Evolutionary conservation across 1,140 invertebrate genomes (phyloP), one percentile per base, ranked within the genome.

Genomic region (Anastatus disparis): DNA sequence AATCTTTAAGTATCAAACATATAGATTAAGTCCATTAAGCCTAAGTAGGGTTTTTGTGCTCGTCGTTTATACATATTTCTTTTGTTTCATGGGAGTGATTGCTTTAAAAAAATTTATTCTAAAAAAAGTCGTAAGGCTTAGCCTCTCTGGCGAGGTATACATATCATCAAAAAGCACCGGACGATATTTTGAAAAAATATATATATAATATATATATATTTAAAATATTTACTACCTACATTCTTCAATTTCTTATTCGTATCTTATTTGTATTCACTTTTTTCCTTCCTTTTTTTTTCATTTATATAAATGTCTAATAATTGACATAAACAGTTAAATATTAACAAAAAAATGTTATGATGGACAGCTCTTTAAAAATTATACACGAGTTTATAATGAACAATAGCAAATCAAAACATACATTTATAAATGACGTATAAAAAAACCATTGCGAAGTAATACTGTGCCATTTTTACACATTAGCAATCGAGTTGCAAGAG

Each of bases 361-460:
- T 9, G 9, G 10, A 66, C n/a, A n/a, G n/a, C n/a, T n/a, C n/a
- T n/a, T n/a, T n/a, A n/a, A n/a, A n/a, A n/a, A n/a, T n/a, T n/a
- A n/a, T n/a, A n/a, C n/a, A n/a, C n/a, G n/a, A n/a, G n/a, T n/a
- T n/a, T n/a, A n/a, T n/a, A n/a, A n/a, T n/a, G n/a, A n/a, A n/a
- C n/a, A n/a, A n/a, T n/a, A n/a, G n/a, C n/a, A n/a, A n/a, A n/a
- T n/a, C n/a, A 22, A 66, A 2, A 64, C 12, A 31, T 31, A 10
- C 12, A n/a, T 17, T 22, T n/a, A 35, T 38, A 24, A 38, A 70
- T 6, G 40, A 56, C 20, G 38, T 70, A 64, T 63, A 64, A 64
- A 71, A 46, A 71, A 64, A 65, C 31, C 29, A n/a, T 58, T 71
- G 31, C 24, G 10, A 50, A 65, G 52, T 71, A 65, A 71, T 71